A percentile compares a stretch with the other conserved stretches of the same genome.
Evolutionary conservation across 2,113 vertebrate genomes (phyloP).

Genomic region (Salminus brasiliensis): DNA sequence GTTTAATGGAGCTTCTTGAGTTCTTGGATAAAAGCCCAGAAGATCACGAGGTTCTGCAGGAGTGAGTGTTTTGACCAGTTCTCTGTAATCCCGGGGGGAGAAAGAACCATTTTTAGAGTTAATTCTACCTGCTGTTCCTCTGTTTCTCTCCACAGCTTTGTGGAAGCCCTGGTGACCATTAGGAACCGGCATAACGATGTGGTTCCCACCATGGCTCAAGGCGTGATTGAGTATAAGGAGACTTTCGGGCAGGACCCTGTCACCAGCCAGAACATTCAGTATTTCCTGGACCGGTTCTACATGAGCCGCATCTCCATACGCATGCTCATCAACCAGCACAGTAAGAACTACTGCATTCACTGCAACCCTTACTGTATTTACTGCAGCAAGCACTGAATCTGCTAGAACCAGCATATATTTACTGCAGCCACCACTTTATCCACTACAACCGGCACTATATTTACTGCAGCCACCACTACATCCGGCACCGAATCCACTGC

Average conservation of each 20-base stretch:
- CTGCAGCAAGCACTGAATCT: background rate
- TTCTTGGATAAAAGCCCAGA: constrained; percentile 83
- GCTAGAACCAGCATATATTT: no score
- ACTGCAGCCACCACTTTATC: no score
- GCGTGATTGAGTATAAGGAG: constrained; percentile 86
- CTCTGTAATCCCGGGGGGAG: no score
- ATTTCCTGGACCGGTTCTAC: constrained; percentile 92
- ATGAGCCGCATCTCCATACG: constrained; percentile 92
- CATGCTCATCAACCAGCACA: constrained; percentile 92
- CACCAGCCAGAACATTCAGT: constrained; percentile 89
- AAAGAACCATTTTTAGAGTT: no score
- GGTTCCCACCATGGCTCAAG: constrained; percentile 90
- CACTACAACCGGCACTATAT: no score
- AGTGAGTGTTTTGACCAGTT: constrained; percentile 73
- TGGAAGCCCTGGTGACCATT: constrained; percentile 79
- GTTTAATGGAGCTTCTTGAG: constrained; percentile 87
- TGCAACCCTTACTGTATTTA: background rate
- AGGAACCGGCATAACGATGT: constrained; percentile 90
- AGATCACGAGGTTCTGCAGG: constrained; percentile 78
- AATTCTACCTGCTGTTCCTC: no score
- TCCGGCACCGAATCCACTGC: no score
- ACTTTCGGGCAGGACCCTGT: constrained; percentile 78
- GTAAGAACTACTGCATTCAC: constrained; percentile 64
- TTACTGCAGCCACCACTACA: no score
- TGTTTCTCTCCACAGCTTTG: constrained; percentile 71